These are phyloP conservation scores for Zoanthus solanderi DNA, from an alignment of 92 coral and sea anemone species.

Conservation along the genomic window DNA sequence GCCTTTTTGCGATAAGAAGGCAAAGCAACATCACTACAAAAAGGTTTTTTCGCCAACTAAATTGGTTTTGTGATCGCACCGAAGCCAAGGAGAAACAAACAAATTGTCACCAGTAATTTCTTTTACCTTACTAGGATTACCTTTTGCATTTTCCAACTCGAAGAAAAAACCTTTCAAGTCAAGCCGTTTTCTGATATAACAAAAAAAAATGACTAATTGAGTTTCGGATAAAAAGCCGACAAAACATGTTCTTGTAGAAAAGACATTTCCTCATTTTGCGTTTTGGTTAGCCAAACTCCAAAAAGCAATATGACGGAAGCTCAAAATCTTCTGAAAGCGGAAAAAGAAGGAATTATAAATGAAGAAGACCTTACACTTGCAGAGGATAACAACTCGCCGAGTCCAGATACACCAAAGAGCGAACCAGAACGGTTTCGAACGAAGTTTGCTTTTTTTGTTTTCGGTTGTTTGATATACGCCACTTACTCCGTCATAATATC, in stretches of 20 bases:
- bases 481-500: conserved; percentile 72
- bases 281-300: background rate
- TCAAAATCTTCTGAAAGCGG: background rate
- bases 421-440: conserved; percentile 75
- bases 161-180: background rate
- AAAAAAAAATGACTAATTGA: background rate
- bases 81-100: background rate
- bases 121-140: background rate
- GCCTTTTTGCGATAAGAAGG: conserved; percentile 15
- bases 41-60: background rate
- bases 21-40: background rate
- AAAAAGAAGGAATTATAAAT: background rate
- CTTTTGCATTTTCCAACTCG: background rate
- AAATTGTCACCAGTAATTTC: background rate
- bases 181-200: background rate
- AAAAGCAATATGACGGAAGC: conserved; percentile 21
- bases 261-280: background rate
- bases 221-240: background rate
- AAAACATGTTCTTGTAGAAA: background rate
- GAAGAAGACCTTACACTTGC: background rate
- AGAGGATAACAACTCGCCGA: background rate
- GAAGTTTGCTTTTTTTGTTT: conserved; percentile 71
- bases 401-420: background rate
- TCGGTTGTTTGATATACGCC: conserved; percentile 61
- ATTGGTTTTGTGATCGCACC: background rate